Evolutionary conservation across 2,113 vertebrate genomes (phyloP).

Genomic region (Seriola rivoliana): DNA sequence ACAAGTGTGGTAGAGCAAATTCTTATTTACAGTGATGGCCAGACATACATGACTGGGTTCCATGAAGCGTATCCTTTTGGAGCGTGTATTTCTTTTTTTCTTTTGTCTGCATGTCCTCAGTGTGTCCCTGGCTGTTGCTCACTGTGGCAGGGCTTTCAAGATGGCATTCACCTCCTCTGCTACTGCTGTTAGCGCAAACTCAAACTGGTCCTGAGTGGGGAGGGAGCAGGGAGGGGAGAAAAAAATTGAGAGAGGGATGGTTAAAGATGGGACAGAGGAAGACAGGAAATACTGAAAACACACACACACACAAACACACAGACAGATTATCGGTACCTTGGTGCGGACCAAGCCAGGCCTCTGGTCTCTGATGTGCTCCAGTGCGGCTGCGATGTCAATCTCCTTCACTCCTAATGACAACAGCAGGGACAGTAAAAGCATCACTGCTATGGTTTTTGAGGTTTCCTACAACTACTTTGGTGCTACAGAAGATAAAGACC

Average conservation of each 20-base stretch:
- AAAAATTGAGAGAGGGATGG: background rate
- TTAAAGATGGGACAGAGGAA: background rate
- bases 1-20: slow-evolving; percentile 42
- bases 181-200: slow-evolving; percentile 95
- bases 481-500: background rate
- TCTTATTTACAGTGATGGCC: slow-evolving; percentile 62
- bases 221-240: background rate
- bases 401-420: slow-evolving; percentile 92
- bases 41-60: slow-evolving; percentile 28
- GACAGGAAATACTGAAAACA: too few species aligned
- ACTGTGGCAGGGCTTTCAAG: slow-evolving; percentile 96
- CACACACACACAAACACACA: background rate
- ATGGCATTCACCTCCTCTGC: slow-evolving; percentile 98
- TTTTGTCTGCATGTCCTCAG: slow-evolving; percentile 40
- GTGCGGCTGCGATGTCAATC: slow-evolving; percentile 96
- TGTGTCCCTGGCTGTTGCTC: slow-evolving; percentile 65
- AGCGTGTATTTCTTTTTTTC: slow-evolving; percentile 23
- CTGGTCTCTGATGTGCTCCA: slow-evolving; percentile 98
- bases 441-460: background rate
- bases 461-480: background rate
- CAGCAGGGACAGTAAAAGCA: slow-evolving; percentile 8
- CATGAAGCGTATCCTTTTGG: slow-evolving; percentile 24
- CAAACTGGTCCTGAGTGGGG: slow-evolving; percentile 94
- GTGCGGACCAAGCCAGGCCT: slow-evolving; percentile 93
- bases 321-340: slow-evolving; percentile 86